phyloP scores from a whole-genome alignment of 2,888 invertebrate species.

The Rapana venosa region DNA sequence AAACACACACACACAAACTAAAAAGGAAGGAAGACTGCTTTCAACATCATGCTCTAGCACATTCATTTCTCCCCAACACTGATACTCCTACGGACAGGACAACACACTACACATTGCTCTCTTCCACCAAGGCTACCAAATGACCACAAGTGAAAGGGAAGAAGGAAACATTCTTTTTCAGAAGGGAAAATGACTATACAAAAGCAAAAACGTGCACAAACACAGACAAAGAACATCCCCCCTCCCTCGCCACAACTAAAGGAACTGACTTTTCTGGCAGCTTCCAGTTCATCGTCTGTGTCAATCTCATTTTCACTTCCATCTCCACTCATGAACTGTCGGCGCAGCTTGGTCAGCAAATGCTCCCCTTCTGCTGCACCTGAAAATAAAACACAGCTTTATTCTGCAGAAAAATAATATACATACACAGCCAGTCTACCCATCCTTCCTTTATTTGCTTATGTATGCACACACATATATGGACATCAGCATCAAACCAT shows the following conservation, averaged over 20 bases:
- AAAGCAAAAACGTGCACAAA: not conserved
- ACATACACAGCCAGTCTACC: no score
- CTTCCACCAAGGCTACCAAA: not conserved
- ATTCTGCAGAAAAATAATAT: no score
- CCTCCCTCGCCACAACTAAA: not conserved
- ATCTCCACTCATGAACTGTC: conserved; percentile 40
- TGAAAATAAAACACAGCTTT: not conserved
- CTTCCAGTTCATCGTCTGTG: conserved; percentile 69
- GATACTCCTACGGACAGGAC: no score
- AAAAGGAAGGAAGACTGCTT: no score
- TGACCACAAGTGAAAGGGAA: no score
- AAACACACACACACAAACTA: no score
- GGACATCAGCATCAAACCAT: no score
- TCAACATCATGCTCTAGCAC: no score
- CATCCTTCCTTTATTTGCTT: no score
- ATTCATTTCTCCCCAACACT: no score
- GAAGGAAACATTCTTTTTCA: not conserved
- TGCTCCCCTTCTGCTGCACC: conserved; percentile 40
- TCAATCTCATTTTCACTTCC: conserved; percentile 67
- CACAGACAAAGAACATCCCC: not conserved
- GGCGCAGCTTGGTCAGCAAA: conserved; percentile 35
- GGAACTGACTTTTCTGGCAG: conserved; percentile 59
- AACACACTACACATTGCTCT: no score
- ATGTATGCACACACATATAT: no score
- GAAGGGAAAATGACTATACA: not conserved